phyloP scores from a whole-genome alignment of 2,113 vertebrate species.

The Xerus inauris region DNA sequence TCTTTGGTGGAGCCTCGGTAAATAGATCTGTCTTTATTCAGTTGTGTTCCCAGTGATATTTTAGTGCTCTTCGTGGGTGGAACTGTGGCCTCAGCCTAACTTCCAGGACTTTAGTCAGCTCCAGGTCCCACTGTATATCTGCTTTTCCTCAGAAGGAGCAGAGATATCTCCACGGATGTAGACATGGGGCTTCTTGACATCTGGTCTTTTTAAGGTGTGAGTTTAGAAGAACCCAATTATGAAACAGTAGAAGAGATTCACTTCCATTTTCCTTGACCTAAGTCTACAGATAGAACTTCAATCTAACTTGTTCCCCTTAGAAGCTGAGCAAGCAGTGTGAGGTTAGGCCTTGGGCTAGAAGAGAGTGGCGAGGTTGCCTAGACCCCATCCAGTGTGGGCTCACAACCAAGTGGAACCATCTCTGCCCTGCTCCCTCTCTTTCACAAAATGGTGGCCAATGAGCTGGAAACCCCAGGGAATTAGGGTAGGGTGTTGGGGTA shows the following conservation, averaged over 20 bases:
- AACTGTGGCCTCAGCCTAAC: not conserved
- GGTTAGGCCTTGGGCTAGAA: not conserved
- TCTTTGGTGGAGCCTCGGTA: not conserved
- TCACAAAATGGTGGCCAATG: not conserved
- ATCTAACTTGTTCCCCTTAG: not conserved
- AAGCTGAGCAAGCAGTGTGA: not conserved
- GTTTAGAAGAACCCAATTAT: not conserved
- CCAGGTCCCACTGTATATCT: not conserved
- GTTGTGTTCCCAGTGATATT: not conserved
- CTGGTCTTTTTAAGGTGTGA: not conserved
- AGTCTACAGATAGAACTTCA: not conserved
- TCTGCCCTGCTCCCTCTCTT: not conserved
- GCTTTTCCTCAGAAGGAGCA: not conserved
- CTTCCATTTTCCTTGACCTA: not conserved
- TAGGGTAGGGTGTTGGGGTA: not conserved
- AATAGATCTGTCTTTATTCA: not conserved
- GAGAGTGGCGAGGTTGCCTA: not conserved
- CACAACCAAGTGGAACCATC: not conserved
- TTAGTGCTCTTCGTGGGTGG: not conserved
- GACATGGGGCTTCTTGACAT: not conserved
- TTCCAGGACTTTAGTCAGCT: not conserved
- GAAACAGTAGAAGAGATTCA: not conserved
- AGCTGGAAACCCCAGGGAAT: not conserved
- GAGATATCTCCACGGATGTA: not conserved
- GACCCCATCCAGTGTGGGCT: rapidly evolving